A percentile compares a stretch with the other conserved stretches of the same genome.
Conservation (phyloP, 2,888 invertebrate species). For the Tiphia femorata region DNA sequence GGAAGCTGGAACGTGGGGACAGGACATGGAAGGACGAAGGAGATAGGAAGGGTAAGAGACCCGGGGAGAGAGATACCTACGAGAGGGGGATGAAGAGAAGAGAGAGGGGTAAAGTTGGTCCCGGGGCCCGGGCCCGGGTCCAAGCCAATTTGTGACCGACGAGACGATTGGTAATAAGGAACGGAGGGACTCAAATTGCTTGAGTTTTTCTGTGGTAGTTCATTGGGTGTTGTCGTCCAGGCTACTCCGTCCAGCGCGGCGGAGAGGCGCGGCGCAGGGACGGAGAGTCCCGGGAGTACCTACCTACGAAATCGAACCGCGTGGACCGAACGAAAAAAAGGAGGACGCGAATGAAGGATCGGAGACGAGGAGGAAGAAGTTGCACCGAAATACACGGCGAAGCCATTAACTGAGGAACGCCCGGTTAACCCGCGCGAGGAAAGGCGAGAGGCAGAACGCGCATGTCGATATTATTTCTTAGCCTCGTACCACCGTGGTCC, state of each 20-base stretch:
- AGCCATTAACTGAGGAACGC: too few species aligned
- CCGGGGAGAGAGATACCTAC: not conserved
- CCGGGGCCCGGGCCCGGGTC: conserved; percentile 24
- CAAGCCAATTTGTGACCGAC: conserved; percentile 68
- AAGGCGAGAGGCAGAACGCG: too few species aligned
- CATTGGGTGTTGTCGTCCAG: conserved; percentile 64
- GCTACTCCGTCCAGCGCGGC: conserved; percentile 6
- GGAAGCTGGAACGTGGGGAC: too few species aligned
- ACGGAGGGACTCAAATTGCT: conserved; percentile 64
- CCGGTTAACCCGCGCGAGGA: too few species aligned
- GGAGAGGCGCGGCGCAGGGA: conserved; percentile 17
- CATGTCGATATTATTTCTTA: too few species aligned
- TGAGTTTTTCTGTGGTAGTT: conserved; percentile 65
- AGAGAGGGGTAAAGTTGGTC: conserved; percentile 10
- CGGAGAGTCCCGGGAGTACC: too few species aligned
- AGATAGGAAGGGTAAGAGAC: not conserved
- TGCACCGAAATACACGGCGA: too few species aligned
- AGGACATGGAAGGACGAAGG: conserved; percentile 20
- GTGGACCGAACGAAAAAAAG: too few species aligned
- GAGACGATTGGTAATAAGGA: conserved; percentile 67
- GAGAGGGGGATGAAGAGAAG: conserved; percentile 1
- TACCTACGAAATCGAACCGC: too few species aligned
- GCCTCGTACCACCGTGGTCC: too few species aligned
- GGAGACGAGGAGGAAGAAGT: too few species aligned
- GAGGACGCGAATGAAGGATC: too few species aligned